Evolutionary conservation across 2,888 invertebrate species (phyloP).

Genomic region (Trichogramma dendrolimi): DNA sequence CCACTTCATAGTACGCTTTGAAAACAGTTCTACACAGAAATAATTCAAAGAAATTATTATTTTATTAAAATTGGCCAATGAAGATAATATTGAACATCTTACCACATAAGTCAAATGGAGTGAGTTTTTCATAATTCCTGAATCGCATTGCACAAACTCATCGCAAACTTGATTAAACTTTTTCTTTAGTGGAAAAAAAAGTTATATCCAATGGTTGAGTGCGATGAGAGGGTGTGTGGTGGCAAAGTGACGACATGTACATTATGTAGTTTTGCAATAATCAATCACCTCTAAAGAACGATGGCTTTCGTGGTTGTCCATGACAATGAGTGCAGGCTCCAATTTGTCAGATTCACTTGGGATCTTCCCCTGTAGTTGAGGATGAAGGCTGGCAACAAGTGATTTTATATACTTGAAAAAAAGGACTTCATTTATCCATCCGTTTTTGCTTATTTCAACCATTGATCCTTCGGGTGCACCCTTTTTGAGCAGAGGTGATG

Average conservation of each 20-base stretch:
- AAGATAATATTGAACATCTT: not conserved
- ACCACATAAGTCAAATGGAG: not conserved
- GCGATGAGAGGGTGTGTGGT: slow-evolving; percentile 32
- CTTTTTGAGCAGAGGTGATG: slow-evolving; percentile 27
- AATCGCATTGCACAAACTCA: slow-evolving; percentile 10
- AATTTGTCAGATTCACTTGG: not conserved
- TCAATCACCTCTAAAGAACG: not conserved
- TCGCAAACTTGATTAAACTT: slow-evolving; percentile 26
- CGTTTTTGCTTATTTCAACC: slow-evolving; percentile 19
- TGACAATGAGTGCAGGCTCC: not conserved
- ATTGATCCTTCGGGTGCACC: slow-evolving; percentile 28
- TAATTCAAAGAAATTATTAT: not conserved
- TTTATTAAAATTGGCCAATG: not conserved
- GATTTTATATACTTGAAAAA: slow-evolving; percentile 21
- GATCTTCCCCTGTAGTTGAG: slow-evolving; percentile 5
- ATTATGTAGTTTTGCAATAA: slow-evolving; percentile 24
- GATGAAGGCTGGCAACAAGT: slow-evolving; percentile 19
- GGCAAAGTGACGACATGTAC: slow-evolving; percentile 32
- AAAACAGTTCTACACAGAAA: not conserved
- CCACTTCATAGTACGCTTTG: not conserved
- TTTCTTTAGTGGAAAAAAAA: slow-evolving; percentile 31
- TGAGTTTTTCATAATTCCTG: not conserved
- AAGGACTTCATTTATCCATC: slow-evolving; percentile 28
- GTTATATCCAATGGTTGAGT: slow-evolving; percentile 31
- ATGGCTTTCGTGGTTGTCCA: slow-evolving; percentile 7